Evolutionary conservation across 1,140 invertebrate species (phyloP), one percentile per base, ranked within the genome.

Genomic region (Amphibalanus amphitrite): DNA sequence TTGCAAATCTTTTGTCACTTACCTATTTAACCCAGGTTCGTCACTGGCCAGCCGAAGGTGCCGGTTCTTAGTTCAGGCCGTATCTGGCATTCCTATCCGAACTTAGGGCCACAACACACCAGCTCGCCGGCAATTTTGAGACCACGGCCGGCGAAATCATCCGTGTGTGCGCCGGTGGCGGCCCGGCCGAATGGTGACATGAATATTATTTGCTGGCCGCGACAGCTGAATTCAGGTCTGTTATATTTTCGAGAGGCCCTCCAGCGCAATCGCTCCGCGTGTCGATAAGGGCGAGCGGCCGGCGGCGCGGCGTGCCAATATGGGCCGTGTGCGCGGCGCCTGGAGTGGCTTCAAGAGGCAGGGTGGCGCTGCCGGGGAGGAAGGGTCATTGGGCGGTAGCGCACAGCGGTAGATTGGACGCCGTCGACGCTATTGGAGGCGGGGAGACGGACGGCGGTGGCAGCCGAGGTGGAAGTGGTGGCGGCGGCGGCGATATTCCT

Each of bases 211-310:
- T 59, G 47, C 47, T 59, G 47, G 13, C 17, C 10, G 10, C 20
- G 47, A 59, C 47, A 59, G 47, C 47, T 59, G 47, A 59, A 59
- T 59, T 59, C 47, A 59, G 23, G 13, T 59, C 47, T 59, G 47
- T 59, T 59, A 59, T 59, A 59, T 59, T 59, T 59, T 59, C 47
- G 47, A 59, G 47, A 59, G 47, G 47, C 47, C 47, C 47, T 59
- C 47, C 47, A 59, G 47, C 47, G 13, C 47, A 59, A 59, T 59
- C 47, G 47, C 20, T 59, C 47, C 13, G 47, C 10, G 10, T 23
- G 47, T 59, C 47, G 47, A 23, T 59, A 59, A 20, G 47, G 47
- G 47, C 47, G 47, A 59, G 47, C 47, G 6, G 47, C 13, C 47
- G 47, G 10, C 6, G 47, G 1, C 1, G 10, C 47, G 47, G 13